Conservation (phyloP, 1,140 invertebrate genomes). For the Arctopsyche grandis region DNA sequence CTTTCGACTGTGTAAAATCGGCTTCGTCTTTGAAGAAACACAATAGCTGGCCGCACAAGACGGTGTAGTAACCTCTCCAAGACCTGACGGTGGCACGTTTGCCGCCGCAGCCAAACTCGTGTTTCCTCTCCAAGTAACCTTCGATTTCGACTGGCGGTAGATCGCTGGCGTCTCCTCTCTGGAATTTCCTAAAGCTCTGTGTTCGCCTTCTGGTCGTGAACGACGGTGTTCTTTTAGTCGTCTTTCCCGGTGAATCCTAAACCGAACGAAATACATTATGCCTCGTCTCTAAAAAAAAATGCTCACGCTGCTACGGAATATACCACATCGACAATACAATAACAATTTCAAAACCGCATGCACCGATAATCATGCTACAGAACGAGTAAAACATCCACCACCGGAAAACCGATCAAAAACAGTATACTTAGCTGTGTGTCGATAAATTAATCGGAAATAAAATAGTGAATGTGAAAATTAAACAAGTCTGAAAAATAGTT, state of each 20-base stretch:
- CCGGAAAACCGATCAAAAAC: neutral
- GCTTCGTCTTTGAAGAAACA: constrained; percentile 98
- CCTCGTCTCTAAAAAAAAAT: neutral
- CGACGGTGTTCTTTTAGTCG: constrained; percentile 90
- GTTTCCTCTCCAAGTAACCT: constrained; percentile 91
- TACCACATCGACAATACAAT: neutral
- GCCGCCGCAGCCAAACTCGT: constrained; percentile 91
- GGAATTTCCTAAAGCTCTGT: constrained; percentile 83
- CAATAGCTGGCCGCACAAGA: constrained; percentile 94
- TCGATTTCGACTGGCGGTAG: constrained; percentile 92
- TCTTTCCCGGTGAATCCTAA: constrained; percentile 63
- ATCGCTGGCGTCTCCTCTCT: constrained; percentile 75
- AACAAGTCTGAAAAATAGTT: too few relatives aligned
- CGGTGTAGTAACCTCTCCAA: constrained; percentile 96
- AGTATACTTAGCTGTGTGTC: neutral
- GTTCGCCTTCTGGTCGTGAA: constrained; percentile 92
- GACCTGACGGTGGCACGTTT: constrained; percentile 94
- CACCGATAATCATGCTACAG: neutral
- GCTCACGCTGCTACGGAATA: neutral
- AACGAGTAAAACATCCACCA: neutral
- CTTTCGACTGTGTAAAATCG: constrained; percentile 89
- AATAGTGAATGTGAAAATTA: neutral
- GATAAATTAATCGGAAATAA: neutral
- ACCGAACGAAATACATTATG: neutral
- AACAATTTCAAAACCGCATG: neutral